Conservation (phyloP, 2,113 vertebrate species). For the Azemiops feae region DNA sequence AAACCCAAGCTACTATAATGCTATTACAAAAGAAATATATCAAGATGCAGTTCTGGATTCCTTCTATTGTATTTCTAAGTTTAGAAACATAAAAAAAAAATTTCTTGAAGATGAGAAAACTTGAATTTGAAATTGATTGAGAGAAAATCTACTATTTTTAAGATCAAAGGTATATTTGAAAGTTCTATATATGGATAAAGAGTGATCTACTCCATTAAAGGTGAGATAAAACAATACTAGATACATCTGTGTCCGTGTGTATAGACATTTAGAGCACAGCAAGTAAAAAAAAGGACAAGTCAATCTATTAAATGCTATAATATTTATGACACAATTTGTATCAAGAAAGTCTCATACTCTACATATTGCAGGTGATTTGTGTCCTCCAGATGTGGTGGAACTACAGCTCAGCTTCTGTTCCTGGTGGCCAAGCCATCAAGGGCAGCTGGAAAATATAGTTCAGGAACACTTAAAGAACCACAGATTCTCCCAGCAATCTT, state of each 20-base stretch:
- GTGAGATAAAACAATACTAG: background rate
- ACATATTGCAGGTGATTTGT: background rate
- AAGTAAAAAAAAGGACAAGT: background rate
- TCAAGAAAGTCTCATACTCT: background rate
- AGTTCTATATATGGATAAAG: background rate
- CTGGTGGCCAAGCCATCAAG: background rate
- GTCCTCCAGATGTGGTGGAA: background rate
- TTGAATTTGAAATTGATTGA: background rate
- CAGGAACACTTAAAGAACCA: background rate
- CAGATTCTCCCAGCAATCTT: background rate
- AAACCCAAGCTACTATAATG: background rate
- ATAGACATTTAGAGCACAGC: background rate
- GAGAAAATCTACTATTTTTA: background rate
- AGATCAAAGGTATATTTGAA: background rate
- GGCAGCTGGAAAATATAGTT: background rate
- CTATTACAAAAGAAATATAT: conserved; percentile 20
- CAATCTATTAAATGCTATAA: background rate
- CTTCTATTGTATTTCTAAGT: background rate
- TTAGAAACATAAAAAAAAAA: background rate
- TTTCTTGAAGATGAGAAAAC: background rate
- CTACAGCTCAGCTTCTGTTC: background rate
- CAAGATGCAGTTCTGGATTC: conserved; percentile 20
- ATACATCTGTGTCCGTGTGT: background rate
- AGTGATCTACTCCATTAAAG: background rate
- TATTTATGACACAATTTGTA: background rate